phyloP scores from a whole-genome alignment of 2,888 invertebrate genomes.

The Athalia rosae region DNA sequence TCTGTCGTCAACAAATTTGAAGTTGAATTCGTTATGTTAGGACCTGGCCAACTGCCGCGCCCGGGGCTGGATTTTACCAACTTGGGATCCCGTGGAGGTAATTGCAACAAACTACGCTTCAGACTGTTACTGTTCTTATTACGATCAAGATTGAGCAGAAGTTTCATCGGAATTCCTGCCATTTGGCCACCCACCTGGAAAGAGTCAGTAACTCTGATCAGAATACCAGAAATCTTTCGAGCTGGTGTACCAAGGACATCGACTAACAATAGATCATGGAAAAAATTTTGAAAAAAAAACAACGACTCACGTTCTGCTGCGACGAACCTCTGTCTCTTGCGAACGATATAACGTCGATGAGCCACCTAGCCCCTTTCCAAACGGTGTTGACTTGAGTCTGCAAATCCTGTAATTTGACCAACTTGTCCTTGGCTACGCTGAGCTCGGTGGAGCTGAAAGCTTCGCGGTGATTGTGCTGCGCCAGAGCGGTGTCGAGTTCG shows the following conservation, averaged over 20 bases:
- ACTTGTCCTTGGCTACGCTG: slow-evolving; percentile 88
- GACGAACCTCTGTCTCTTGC: slow-evolving; percentile 85
- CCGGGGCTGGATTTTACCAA: slow-evolving; percentile 85
- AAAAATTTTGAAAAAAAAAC: not conserved
- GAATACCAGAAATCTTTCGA: not conserved
- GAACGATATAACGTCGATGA: slow-evolving; percentile 95
- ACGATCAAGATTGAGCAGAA: slow-evolving; percentile 70
- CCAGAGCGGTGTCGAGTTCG: slow-evolving; percentile 93
- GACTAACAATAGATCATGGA: not conserved
- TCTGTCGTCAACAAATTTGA: slow-evolving; percentile 79
- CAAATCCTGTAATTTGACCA: slow-evolving; percentile 87
- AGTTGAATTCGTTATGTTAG: slow-evolving; percentile 78
- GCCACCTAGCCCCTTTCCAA: slow-evolving; percentile 97
- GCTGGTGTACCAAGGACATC: not conserved
- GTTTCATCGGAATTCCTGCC: slow-evolving; percentile 69
- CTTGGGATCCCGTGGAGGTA: slow-evolving; percentile 84
- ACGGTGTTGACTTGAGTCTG: slow-evolving; percentile 90
- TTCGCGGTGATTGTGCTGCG: slow-evolving; percentile 94
- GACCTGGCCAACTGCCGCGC: slow-evolving; percentile 91
- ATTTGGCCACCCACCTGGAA: slow-evolving; percentile 52
- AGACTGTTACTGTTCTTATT: slow-evolving; percentile 71
- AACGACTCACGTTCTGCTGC: slow-evolving; percentile 61
- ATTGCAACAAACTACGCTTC: slow-evolving; percentile 79
- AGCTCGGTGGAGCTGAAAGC: slow-evolving; percentile 95
- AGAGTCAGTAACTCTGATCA: not conserved